Evolutionary conservation across 2,888 invertebrate genomes (phyloP), one percentile per base, ranked within the genome.

Genomic region (Heliconius sara): DNA sequence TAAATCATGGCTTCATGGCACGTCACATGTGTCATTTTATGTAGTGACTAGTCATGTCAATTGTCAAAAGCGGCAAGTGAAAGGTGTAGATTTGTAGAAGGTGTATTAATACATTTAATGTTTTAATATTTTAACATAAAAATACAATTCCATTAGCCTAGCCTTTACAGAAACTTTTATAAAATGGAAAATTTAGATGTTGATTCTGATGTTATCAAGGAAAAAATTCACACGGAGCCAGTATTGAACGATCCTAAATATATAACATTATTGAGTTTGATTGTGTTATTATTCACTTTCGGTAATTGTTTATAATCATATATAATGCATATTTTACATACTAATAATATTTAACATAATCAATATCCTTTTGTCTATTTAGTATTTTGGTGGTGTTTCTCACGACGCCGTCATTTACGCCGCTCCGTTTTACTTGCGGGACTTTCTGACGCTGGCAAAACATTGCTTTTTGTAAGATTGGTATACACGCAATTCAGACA

Each of bases 361-460:
- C 65, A 74, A 30, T 39, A 47, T 74, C 77, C 16, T 63, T 78
- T 73, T 68, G 70, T 2, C 67, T 82, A 57, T 83, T 95, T 95
- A 97, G 97, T 96, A 66, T 89, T 97, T 81, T 96, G 96, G 91
- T 93, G 96, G 90, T 89, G 96, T 84, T 96, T 96, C 93, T 95
- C 96, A 80, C 93, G 96, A 79, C 95, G 96, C 80, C 96, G 95
- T 81, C 95, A 95, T 75, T 89, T 95, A 12, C 96, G 97, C 47
- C 95, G 96, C 65, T 96, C 96, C 84, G 96, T 99, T 74, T 92
- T 99, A 78, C 88, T 99, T 19, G 97, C 97, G 77, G 99, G 99
- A 3, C 95, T 98, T 4, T 97, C 97, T 85, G 98, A 99, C 89
- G 97, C 98, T 52, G 99, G 99, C 27, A 99, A 99, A 95, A 99